A percentile compares a stretch with the other conserved stretches of the same genome.
Evolutionary conservation across 1,140 invertebrate genomes (phyloP).

Genomic region (Hyles euphorbiae): DNA sequence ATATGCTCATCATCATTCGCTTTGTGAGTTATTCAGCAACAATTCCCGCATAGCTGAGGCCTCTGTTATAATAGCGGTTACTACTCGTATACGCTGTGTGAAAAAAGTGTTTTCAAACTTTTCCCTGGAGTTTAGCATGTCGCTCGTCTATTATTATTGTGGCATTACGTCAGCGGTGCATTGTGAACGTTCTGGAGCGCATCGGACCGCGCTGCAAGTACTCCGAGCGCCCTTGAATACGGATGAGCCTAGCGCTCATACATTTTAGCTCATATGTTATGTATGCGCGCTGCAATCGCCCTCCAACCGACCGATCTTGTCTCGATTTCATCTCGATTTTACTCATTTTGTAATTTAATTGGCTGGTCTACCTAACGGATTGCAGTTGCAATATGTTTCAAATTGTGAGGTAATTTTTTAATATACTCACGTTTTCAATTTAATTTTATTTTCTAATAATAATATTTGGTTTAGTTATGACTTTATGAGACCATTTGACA

Average conservation of each 20-base stretch:
- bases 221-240: constrained; percentile 58
- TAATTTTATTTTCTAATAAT: too few relatives aligned
- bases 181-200: constrained; percentile 34
- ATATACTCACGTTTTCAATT: too few relatives aligned
- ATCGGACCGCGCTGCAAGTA: constrained; percentile 35
- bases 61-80: too few relatives aligned
- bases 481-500: too few relatives aligned
- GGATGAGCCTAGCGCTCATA: constrained; percentile 38
- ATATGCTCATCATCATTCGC: too few relatives aligned
- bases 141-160: constrained; percentile 5
- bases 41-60: too few relatives aligned
- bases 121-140: too few relatives aligned
- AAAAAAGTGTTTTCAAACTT: too few relatives aligned
- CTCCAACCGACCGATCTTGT: constrained; percentile 29
- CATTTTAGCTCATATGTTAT: constrained; percentile 43
- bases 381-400: constrained; percentile 7
- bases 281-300: constrained; percentile 46
- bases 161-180: constrained; percentile 31
- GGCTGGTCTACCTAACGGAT: constrained; percentile 9
- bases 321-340: constrained; percentile 17
- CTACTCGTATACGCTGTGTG: too few relatives aligned
- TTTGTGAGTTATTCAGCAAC: too few relatives aligned
- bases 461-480: too few relatives aligned
- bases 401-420: too few relatives aligned
- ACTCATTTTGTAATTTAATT: constrained; percentile 28